Percentiles rank a stretch among this genome's conserved stretches.
Evolutionary conservation across 2,797 vertebrate species (phyloP).

Genomic region (Pteropus rufus): DNA sequence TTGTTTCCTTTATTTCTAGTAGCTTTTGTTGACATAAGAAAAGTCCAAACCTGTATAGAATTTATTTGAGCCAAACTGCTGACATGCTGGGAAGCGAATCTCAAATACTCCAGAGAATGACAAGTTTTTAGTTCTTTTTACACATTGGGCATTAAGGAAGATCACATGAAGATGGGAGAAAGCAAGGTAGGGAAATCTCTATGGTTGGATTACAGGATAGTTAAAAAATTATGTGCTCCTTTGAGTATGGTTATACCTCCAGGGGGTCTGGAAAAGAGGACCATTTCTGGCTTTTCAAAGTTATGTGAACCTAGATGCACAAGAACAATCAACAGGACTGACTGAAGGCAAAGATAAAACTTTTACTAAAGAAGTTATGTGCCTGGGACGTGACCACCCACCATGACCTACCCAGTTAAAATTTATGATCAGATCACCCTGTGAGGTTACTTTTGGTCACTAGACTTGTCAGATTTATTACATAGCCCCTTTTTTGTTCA

Average conservation of each 20-base stretch:
- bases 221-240: background rate
- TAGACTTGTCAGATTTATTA: no score
- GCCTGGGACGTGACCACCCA: background rate
- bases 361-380: background rate
- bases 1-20: background rate
- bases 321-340: background rate
- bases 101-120: background rate
- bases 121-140: background rate
- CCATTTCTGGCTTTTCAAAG: background rate
- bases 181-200: background rate
- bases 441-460: no score
- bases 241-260: background rate
- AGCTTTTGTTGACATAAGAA: background rate
- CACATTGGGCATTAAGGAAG: background rate
- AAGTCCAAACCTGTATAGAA: background rate
- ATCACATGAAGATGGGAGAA: background rate
- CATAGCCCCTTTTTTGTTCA: background rate
- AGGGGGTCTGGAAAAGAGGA: background rate
- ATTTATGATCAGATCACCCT: background rate
- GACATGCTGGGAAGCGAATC: no score
- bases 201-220: background rate
- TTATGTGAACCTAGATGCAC: background rate
- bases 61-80: background rate
- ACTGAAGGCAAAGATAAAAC: background rate
- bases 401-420: background rate